These are phyloP conservation scores for Phrynosoma platyrhinos DNA, from an alignment of 2,113 vertebrate species.

Conservation along the genomic window DNA sequence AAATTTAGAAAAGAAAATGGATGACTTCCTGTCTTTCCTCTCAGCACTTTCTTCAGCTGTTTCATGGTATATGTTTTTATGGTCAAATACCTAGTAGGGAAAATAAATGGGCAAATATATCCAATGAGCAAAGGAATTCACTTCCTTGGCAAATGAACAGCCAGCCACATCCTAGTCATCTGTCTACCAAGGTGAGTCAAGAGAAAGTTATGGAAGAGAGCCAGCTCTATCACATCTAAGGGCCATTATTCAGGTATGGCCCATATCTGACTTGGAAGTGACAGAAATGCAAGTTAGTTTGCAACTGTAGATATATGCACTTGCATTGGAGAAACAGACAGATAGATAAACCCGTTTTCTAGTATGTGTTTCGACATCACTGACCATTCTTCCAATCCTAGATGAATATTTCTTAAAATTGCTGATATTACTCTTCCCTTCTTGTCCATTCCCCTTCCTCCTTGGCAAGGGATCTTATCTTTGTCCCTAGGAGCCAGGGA, in stretches of 20 bases:
- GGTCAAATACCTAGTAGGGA: conserved; percentile 34
- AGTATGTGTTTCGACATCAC: no score
- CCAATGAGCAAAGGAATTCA: not conserved
- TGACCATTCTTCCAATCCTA: no score
- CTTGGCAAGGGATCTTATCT: no score
- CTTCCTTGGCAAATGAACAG: not conserved
- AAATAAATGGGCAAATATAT: conserved; percentile 20
- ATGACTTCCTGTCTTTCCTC: conserved; percentile 63
- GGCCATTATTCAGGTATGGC: not conserved
- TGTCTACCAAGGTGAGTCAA: not conserved
- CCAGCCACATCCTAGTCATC: not conserved
- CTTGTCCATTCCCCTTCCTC: no score
- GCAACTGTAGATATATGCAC: no score
- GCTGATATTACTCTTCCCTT: no score
- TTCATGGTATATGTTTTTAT: conserved; percentile 63
- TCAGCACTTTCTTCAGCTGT: conserved; percentile 66
- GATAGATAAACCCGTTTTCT: no score
- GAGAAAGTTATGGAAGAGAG: not conserved
- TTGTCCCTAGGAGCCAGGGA: no score
- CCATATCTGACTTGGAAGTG: no score
- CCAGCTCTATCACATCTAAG: not conserved
- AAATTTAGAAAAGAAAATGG: conserved; percentile 62
- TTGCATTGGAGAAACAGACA: no score
- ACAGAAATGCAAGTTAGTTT: not conserved
- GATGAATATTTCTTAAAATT: no score